A percentile compares a stretch with the other conserved stretches of the same genome.
Conservation (phyloP, 2,888 invertebrate genomes). For the Nephrotoma appendiculata region DNA sequence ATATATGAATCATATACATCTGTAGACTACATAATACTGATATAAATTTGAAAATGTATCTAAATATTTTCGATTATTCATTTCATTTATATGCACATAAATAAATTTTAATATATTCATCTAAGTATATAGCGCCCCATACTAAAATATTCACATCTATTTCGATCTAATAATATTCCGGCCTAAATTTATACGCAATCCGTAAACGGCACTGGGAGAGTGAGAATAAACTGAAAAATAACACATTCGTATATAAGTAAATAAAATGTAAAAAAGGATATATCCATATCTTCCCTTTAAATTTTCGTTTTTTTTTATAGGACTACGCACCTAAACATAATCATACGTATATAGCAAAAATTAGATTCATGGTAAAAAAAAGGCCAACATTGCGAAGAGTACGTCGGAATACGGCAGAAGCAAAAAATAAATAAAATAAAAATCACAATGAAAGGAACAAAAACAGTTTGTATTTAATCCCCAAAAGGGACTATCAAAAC, state of each 20-base stretch:
- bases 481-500: conserved; percentile 1
- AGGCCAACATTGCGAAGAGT: background rate
- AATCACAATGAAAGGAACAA: background rate
- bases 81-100: background rate
- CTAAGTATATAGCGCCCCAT: background rate
- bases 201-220: background rate
- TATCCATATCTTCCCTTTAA: background rate
- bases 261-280: background rate
- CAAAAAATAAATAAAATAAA: background rate
- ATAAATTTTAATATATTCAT: background rate
- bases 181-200: background rate
- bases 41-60: background rate
- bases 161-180: background rate
- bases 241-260: background rate
- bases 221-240: background rate
- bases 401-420: background rate
- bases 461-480: background rate
- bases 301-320: background rate
- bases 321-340: background rate
- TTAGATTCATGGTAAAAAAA: background rate
- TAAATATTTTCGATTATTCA: background rate
- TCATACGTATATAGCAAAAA: background rate
- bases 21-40: background rate
- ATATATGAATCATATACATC: background rate
- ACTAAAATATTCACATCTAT: background rate